Percentiles rank a stretch among this genome's conserved stretches.
These are phyloP conservation scores for Indicator indicator DNA, from an alignment of 2,113 vertebrate genomes.

Conservation along the genomic window DNA sequence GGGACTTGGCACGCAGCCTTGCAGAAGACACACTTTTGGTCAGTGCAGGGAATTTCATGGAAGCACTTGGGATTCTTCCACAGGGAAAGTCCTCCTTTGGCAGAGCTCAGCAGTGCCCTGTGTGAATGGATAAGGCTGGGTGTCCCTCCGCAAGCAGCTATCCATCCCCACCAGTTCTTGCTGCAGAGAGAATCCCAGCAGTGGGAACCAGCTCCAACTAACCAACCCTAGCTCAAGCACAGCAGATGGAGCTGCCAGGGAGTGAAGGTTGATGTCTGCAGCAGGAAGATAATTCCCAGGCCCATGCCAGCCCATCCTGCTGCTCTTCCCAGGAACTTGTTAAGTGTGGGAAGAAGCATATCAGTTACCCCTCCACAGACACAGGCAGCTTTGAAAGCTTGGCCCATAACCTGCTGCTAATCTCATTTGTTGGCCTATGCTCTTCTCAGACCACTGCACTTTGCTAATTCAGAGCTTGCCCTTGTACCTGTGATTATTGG, in stretches of 20 bases:
- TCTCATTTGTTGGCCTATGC: neutral
- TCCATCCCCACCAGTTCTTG: accelerated
- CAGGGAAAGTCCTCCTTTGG: neutral
- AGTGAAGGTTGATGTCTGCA: neutral
- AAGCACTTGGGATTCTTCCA: neutral
- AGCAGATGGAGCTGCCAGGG: accelerated
- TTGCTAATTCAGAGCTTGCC: neutral
- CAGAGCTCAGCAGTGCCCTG: neutral
- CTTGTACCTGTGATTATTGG: neutral
- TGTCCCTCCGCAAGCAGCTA: neutral
- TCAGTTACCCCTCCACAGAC: neutral
- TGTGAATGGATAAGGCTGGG: neutral
- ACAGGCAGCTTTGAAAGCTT: neutral
- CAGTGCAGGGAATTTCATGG: neutral
- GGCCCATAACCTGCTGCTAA: neutral
- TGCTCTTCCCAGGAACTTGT: neutral
- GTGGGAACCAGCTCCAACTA: neutral
- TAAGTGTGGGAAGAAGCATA: constrained; percentile 22
- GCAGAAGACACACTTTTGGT: neutral
- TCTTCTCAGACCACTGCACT: neutral
- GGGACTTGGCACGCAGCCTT: neutral
- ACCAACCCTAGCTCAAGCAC: neutral
- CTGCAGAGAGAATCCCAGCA: neutral
- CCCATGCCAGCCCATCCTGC: neutral
- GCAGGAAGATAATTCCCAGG: constrained; percentile 9